Evolutionary conservation across 1,140 invertebrate species (phyloP).

Genomic region (Rhagoletis pomonella): DNA sequence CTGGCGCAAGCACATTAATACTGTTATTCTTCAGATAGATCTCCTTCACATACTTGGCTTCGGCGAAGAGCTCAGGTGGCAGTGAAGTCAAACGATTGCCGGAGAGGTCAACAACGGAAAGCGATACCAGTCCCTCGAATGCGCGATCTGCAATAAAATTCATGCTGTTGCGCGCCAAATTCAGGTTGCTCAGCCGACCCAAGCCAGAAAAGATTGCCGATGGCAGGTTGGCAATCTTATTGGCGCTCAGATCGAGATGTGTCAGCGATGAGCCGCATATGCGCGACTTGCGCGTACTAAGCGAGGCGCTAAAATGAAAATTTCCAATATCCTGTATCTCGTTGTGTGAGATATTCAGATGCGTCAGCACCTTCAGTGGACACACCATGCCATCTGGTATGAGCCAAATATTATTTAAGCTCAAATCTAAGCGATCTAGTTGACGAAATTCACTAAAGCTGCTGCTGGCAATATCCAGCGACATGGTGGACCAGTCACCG

Average conservation of each 20-base stretch:
- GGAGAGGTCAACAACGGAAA: slow-evolving; percentile 86
- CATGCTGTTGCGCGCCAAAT: slow-evolving; percentile 82
- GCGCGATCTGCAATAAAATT: slow-evolving; percentile 87
- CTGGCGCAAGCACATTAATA: slow-evolving; percentile 89
- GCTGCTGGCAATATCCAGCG: slow-evolving; percentile 84
- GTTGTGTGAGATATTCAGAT: slow-evolving; percentile 88
- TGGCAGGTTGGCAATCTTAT: slow-evolving; percentile 87
- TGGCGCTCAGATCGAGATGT: slow-evolving; percentile 87
- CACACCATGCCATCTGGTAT: slow-evolving; percentile 90
- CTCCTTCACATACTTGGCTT: slow-evolving; percentile 86
- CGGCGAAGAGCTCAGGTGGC: slow-evolving; percentile 87
- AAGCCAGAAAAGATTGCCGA: slow-evolving; percentile 84
- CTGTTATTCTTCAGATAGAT: slow-evolving; percentile 90
- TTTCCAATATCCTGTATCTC: slow-evolving; percentile 85
- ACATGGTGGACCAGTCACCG: slow-evolving; percentile 90
- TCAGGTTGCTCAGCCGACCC: slow-evolving; percentile 79
- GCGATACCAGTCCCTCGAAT: slow-evolving; percentile 84
- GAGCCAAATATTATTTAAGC: slow-evolving; percentile 90
- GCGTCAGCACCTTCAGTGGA: slow-evolving; percentile 83
- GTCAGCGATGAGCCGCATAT: slow-evolving; percentile 82
- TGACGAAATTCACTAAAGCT: slow-evolving; percentile 84
- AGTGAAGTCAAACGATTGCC: slow-evolving; percentile 88
- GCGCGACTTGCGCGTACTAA: slow-evolving; percentile 77
- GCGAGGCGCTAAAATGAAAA: slow-evolving; percentile 83
- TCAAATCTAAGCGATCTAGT: slow-evolving; percentile 87